A percentile compares a stretch with the other conserved stretches of the same genome.
phyloP scores from a whole-genome alignment of 2,797 vertebrate genomes.

The Enteromius viviparus region DNA sequence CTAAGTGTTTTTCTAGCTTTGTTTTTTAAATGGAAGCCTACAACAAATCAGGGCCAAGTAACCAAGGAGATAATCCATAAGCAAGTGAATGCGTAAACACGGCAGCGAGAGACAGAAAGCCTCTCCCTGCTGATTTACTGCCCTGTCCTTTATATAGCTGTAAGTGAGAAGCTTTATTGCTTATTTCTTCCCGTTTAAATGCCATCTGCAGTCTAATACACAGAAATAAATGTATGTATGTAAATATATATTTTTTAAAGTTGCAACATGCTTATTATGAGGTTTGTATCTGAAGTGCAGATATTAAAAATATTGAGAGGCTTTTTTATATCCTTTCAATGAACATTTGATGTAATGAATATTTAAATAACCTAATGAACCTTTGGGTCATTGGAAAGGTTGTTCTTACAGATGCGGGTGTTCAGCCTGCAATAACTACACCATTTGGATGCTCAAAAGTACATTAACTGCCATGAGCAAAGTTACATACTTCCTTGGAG shows the following conservation, averaged over 20 bases:
- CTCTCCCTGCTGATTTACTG: slow-evolving; percentile 46
- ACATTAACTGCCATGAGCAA: not conserved
- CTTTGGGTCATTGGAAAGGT: not conserved
- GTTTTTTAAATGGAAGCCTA: slow-evolving; percentile 52
- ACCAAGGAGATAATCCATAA: slow-evolving; percentile 63
- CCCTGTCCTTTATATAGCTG: slow-evolving; percentile 21
- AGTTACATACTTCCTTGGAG: not conserved
- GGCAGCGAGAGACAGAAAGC: slow-evolving; percentile 17
- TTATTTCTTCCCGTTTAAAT: slow-evolving; percentile 20
- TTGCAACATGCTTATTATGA: not conserved
- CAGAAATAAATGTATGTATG: slow-evolving; percentile 17
- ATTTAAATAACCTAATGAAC: not conserved
- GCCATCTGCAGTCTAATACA: slow-evolving; percentile 38
- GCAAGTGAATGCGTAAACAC: slow-evolving; percentile 46
- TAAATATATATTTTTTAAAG: slow-evolving; percentile 15
- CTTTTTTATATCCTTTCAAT: not conserved
- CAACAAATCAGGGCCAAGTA: slow-evolving; percentile 52
- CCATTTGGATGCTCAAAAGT: not conserved
- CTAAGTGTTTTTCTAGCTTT: slow-evolving; percentile 25
- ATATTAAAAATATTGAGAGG: not conserved
- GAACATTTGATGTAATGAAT: not conserved
- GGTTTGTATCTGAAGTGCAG: not conserved
- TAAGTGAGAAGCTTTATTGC: slow-evolving; percentile 22
- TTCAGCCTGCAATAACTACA: not conserved
- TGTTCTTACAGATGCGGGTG: not conserved